Base-by-base conservation (phyloP, 2,888 invertebrate species). In the Acanthopleura granulata region DNA sequence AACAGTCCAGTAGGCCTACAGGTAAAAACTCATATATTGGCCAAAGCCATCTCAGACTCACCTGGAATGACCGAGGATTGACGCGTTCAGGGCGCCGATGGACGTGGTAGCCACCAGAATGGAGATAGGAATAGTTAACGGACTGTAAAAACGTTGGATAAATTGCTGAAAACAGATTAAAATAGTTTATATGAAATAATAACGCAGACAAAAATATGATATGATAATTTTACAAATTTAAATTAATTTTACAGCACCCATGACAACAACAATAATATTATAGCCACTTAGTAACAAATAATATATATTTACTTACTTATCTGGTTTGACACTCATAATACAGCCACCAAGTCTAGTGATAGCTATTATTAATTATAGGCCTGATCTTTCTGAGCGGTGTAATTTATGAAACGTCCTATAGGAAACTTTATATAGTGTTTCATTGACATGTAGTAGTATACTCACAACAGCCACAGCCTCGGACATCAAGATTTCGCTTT, bases 21-120 rank as follows among this genome's bases (percentile, higher is more conserved):
- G 3, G 40, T 40, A 40, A 9, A 40, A 40, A 40, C 3, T 9
- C 40, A 40, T 6, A 9, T 40, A 40, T 40, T 40, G 3, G 9
- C 40, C 3, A 9, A 3, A 40, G 40, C 40, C 40, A 40, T 40
- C 40, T 40, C 40, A 66, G 14, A 61, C 80, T 74, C 84, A 92
- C 92, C 86, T 85, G 25, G 87, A 85, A 72, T 86, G 85, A 4
- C 87, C 88, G 79, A 88, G 82, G 49, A 87, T 85, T 9, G 85
- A 83, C 0, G 85, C 86, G 76, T 88, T 88, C 16, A 87, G 79
- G 51, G 97, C 97, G 0, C 98, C 98, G 88, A 98, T 98, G 1
- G 98, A 97, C 0, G 97, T 97, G 51, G 97, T 93, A 0, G 98
- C 98, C 0, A 98, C 98, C 89, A 98, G 97, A 25, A 98, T 94